Percentiles rank a stretch among this genome's conserved stretches.
Evolutionary conservation across 2,888 invertebrate genomes (phyloP).

Genomic region (Ophion ventricosus): DNA sequence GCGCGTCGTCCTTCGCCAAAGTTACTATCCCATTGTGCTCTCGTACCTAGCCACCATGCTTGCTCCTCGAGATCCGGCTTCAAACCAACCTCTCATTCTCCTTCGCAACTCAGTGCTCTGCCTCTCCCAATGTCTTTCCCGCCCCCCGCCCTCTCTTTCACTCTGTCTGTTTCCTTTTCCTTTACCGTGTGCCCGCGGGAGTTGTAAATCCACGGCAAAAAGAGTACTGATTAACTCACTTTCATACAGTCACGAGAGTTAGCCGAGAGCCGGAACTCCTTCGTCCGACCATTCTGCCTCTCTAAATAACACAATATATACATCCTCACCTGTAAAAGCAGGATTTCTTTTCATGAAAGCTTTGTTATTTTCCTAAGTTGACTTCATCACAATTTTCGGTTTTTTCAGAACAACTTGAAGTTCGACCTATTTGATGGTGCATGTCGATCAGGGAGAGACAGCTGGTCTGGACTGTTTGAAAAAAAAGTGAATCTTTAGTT

Average conservation of each 20-base stretch:
- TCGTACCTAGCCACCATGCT: conserved; percentile 56
- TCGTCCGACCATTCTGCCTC: conserved; percentile 48
- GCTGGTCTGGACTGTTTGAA: background rate
- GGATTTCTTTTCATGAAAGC: conserved; percentile 65
- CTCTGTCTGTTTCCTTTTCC: background rate
- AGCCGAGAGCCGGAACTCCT: conserved; percentile 59
- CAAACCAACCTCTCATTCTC: conserved; percentile 52
- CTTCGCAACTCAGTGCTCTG: conserved; percentile 37
- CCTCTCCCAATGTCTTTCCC: conserved; percentile 10
- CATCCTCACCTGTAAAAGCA: conserved; percentile 9
- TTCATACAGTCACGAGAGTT: conserved; percentile 73
- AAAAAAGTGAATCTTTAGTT: background rate
- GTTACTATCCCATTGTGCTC: conserved; percentile 79
- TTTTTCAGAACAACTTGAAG: conserved; percentile 15
- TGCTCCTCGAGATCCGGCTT: conserved; percentile 61
- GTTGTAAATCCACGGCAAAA: conserved; percentile 66
- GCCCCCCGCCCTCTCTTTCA: conserved; percentile 11
- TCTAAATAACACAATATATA: conserved; percentile 32
- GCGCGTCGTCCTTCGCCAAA: conserved; percentile 76
- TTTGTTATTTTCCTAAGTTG: conserved; percentile 45
- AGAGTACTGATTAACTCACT: conserved; percentile 77
- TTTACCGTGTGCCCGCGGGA: conserved; percentile 55
- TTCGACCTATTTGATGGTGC: background rate
- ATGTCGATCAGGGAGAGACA: background rate
- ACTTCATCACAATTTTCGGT: conserved; percentile 36